These are phyloP conservation scores for Phrynocephalus forsythii DNA, from an alignment of 2,797 vertebrate genomes.

Conservation along the genomic window DNA sequence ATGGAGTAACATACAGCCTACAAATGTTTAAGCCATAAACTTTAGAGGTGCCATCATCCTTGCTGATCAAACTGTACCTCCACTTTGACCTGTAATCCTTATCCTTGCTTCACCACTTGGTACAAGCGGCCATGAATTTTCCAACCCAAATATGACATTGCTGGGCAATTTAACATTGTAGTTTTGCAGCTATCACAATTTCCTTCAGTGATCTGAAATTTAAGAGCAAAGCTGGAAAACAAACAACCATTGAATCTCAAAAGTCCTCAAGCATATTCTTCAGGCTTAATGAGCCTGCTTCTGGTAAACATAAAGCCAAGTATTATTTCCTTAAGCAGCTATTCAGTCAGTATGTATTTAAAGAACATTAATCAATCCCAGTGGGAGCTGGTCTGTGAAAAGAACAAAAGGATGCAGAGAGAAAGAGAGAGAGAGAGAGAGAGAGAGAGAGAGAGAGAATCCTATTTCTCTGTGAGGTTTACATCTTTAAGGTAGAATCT, in stretches of 20 bases:
- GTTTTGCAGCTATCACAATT: too few relatives aligned
- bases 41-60: too few relatives aligned
- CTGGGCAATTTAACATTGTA: too few relatives aligned
- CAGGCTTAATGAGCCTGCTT: conserved; percentile 41
- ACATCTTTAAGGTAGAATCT: not conserved
- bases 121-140: too few relatives aligned
- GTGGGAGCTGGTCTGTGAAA: conserved; percentile 56
- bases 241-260: conserved; percentile 31
- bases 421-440: not conserved
- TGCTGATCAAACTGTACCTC: too few relatives aligned
- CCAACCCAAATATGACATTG: too few relatives aligned
- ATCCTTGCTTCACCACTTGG: too few relatives aligned
- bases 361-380: conserved; percentile 58
- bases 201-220: conserved; percentile 22
- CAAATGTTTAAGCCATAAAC: too few relatives aligned
- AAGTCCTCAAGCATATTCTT: not conserved
- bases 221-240: not conserved
- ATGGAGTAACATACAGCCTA: too few relatives aligned
- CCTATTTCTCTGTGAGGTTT: conserved; percentile 9
- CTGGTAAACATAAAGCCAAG: conserved; percentile 56
- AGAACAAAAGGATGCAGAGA: conserved; percentile 72
- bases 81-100: too few relatives aligned
- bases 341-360: conserved; percentile 68
- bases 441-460: conserved; percentile 20
- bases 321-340: conserved; percentile 67